Base-by-base conservation (phyloP, 1,140 invertebrate genomes). In the Nephila pilipes region DNA sequence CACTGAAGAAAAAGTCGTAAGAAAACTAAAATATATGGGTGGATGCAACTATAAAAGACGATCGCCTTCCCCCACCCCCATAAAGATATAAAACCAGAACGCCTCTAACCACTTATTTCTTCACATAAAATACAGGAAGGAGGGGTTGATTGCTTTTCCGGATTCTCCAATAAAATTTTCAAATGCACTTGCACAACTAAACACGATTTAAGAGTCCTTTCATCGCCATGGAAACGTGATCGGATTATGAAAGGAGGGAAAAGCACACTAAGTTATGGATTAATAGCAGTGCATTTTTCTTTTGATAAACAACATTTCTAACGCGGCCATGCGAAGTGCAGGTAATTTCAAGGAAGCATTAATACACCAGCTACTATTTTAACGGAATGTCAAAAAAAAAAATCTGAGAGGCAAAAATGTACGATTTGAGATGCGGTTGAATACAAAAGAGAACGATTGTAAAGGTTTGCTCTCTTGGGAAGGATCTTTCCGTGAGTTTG, bases 381-480 rank as follows among this genome's bases (percentile, higher is more conserved):
- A 55, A 46, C 80, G 38, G 38, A n/a, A 81, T 75, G n/a, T n/a
- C n/a, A n/a, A 25, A 75, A 75, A 75, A 14, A 75, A 25, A 75
- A 29, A 25, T 25, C 20, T 3, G 8, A 38, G 22, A 75, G 69
- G 69, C 29, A 18, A 25, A 81, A 81, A 46, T 81, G 46, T 55
- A 55, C 46, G 80, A 55, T 81, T 4, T 46, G 20, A 20, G 80
- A 81, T 81, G 80, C 80, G 46, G 38, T 81, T 81, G 80, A 81
- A 81, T 81, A 81, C 38, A 10, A 29, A 46, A 55, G 38, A 46
- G 46, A 38, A 81, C 46, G 20, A 54, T 81, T 81, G n/a, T 29
- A 32, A 38, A 46, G n/a, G 36, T 25, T 54, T 16, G 5, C 20
- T 75, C 65, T 55, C 63, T 54, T 81, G 75, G 75, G 20, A 46